A percentile compares a stretch with the other conserved stretches of the same genome.
Conservation (phyloP, 1,140 invertebrate genomes). For the Lithobius niger region DNA sequence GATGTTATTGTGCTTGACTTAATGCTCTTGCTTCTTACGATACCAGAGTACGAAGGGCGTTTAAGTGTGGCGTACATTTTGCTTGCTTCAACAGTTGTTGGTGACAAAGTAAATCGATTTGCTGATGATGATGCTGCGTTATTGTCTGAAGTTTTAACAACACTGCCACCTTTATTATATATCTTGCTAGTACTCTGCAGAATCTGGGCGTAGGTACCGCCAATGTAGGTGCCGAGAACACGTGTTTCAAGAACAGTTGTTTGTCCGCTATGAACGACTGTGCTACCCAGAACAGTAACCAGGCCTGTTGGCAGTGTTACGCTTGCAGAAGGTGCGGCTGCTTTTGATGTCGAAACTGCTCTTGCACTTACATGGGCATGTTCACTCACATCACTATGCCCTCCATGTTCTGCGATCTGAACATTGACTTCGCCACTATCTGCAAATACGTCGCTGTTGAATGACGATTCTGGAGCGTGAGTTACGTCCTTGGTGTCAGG, state of each 20-base stretch:
- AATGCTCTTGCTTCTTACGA: conserved; percentile 10
- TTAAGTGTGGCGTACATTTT: not conserved
- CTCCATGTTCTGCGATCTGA: not conserved
- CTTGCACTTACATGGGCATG: not conserved
- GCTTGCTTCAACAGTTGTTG: not conserved
- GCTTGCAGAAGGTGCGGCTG: not conserved
- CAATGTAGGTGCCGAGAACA: conserved; percentile 73
- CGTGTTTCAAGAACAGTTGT: conserved; percentile 76
- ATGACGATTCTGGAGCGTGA: no score
- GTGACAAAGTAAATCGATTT: not conserved
- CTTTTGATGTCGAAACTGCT: not conserved
- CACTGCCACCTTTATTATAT: no score
- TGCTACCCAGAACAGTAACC: conserved; percentile 65
- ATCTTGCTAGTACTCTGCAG: conserved; percentile 53
- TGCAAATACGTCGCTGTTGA: no score
- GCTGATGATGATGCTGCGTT: conserved; percentile 11
- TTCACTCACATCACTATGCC: not conserved
- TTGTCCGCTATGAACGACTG: conserved; percentile 61
- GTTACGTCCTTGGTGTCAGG: no score
- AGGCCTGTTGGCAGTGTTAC: conserved; percentile 26
- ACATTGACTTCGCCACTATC: not conserved
- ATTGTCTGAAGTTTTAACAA: no score
- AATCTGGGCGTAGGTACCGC: conserved; percentile 64
- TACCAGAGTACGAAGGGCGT: conserved; percentile 15
- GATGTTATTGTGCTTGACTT: no score